Conservation (phyloP, 2,888 invertebrate species). For the Volucella inanis region DNA sequence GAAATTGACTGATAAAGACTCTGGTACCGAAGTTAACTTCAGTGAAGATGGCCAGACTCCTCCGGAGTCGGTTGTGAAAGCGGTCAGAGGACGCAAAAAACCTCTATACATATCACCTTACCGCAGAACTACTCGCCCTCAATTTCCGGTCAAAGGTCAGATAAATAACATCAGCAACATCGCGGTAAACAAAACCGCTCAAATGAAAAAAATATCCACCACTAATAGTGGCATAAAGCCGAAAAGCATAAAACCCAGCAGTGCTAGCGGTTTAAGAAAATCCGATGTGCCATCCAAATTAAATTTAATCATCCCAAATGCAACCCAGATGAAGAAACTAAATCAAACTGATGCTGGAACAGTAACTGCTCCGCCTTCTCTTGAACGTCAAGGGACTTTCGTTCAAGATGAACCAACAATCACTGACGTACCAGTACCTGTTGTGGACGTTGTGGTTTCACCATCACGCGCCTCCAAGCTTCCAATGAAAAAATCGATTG, state of each 20-base stretch:
- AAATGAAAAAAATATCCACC: slow-evolving; percentile 77
- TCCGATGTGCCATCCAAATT: slow-evolving; percentile 48
- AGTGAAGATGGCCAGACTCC: slow-evolving; percentile 82
- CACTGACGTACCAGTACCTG: slow-evolving; percentile 80
- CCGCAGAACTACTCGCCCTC: slow-evolving; percentile 78
- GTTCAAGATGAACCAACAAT: slow-evolving; percentile 90
- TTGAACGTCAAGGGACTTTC: slow-evolving; percentile 95
- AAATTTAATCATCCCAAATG: slow-evolving; percentile 72
- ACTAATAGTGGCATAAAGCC: slow-evolving; percentile 62
- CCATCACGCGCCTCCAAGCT: slow-evolving; percentile 80
- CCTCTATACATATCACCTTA: slow-evolving; percentile 87
- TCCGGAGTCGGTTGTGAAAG: slow-evolving; percentile 77
- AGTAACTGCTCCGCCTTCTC: slow-evolving; percentile 80
- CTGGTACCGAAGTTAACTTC: slow-evolving; percentile 84
- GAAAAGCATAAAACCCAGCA: slow-evolving; percentile 57
- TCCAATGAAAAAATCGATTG: slow-evolving; percentile 79
- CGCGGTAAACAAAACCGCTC: slow-evolving; percentile 69
- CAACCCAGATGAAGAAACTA: slow-evolving; percentile 58
- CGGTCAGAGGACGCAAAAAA: slow-evolving; percentile 84
- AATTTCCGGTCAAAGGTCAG: slow-evolving; percentile 59
- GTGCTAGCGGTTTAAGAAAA: slow-evolving; percentile 39
- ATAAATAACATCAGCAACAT: slow-evolving; percentile 69
- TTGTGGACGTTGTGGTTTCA: slow-evolving; percentile 78
- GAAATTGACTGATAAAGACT: slow-evolving; percentile 80
- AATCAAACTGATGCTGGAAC: slow-evolving; percentile 75